These are phyloP conservation scores for Branchellion lobata DNA, from an alignment of 2,888 invertebrate species.

Conservation along the genomic window DNA sequence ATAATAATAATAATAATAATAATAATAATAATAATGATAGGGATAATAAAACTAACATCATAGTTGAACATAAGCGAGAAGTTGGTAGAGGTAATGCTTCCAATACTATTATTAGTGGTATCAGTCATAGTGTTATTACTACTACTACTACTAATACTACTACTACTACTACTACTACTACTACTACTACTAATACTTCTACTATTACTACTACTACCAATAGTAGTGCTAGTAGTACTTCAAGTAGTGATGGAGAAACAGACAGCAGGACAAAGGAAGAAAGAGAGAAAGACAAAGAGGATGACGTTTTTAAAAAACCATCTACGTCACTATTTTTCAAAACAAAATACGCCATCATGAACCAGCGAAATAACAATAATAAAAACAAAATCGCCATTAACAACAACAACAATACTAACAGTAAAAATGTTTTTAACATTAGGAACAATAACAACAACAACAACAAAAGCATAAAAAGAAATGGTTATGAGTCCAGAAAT, in stretches of 20 bases:
- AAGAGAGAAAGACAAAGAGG: too few species aligned
- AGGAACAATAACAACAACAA: neutral
- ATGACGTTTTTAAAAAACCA: slow-evolving; percentile 14
- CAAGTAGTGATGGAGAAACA: neutral
- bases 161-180: neutral
- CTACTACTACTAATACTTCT: neutral
- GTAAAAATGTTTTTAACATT: neutral
- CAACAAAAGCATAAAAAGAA: neutral
- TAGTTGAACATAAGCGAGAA: neutral
- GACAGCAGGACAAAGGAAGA: too few species aligned
- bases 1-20: neutral
- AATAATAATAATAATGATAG: neutral
- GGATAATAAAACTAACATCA: neutral
- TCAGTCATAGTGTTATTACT: neutral
- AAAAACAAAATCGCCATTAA: neutral
- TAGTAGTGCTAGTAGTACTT: too few species aligned
- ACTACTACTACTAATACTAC: too few species aligned
- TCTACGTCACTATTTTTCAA: neutral
- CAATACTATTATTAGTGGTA: neutral
- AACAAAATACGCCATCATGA: neutral
- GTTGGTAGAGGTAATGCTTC: neutral
- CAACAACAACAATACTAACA: neutral
- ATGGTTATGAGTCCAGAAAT: neutral
- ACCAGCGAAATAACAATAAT: neutral
- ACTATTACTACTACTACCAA: neutral